Evolutionary conservation across 2,888 invertebrate genomes (phyloP).

Genomic region (Acleris laterana): DNA sequence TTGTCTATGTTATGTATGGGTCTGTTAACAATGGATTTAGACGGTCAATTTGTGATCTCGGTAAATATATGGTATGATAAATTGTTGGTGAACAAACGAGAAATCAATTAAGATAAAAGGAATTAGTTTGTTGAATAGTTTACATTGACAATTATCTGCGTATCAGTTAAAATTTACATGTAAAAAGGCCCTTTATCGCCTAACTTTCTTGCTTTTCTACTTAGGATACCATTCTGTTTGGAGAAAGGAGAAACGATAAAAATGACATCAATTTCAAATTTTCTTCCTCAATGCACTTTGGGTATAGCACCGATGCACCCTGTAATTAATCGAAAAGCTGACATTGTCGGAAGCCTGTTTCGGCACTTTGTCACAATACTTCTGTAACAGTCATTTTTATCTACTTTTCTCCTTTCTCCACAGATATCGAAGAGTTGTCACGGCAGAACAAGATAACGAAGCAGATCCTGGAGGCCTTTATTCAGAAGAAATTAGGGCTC

Average conservation of each 20-base stretch:
- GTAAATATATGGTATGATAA: conserved; percentile 10
- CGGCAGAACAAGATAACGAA: conserved; percentile 91
- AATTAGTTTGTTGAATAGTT: background rate
- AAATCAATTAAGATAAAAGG: background rate
- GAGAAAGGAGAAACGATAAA: conserved; percentile 79
- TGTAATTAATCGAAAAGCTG: conserved; percentile 14
- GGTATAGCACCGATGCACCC: conserved; percentile 12
- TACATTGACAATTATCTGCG: background rate
- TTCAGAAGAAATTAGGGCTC: conserved; percentile 88
- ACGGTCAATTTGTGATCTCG: conserved; percentile 40
- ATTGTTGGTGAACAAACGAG: conserved; percentile 6
- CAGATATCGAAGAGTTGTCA: conserved; percentile 86
- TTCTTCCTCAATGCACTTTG: conserved; percentile 44
- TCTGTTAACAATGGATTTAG: conserved; percentile 49
- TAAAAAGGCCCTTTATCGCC: no score
- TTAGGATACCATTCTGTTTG: conserved; percentile 1
- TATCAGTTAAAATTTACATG: no score
- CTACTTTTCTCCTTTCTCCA: conserved; percentile 76
- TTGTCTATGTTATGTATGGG: conserved; percentile 49
- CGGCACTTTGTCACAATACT: conserved; percentile 33
- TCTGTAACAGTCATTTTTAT: conserved; percentile 79
- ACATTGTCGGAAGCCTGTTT: background rate
- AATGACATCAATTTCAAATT: conserved; percentile 68
- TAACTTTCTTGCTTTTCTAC: no score
- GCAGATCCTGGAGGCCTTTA: conserved; percentile 89